Conservation (phyloP, 2,888 invertebrate genomes). For the Trichopria drosophilae region DNA sequence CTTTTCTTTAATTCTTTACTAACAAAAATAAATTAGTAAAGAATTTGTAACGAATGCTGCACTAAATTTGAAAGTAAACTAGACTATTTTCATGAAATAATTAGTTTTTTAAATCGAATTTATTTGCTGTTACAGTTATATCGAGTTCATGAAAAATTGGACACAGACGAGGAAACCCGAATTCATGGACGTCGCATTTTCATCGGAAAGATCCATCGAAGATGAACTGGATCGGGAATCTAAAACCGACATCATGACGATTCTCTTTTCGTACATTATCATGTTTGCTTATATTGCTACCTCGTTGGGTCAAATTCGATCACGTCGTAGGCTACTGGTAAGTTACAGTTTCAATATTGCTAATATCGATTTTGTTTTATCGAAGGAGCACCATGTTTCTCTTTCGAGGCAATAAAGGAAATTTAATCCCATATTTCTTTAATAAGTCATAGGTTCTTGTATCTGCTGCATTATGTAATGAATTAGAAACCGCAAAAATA, state of each 20-base stretch:
- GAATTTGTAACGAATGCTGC: background rate
- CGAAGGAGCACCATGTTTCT: too few relatives aligned
- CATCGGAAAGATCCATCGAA: conserved; percentile 90
- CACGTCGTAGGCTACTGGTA: conserved; percentile 66
- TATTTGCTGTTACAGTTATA: conserved; percentile 60
- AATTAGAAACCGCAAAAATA: too few relatives aligned
- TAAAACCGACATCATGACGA: conserved; percentile 87
- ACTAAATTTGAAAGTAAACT: too few relatives aligned
- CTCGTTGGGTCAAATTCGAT: conserved; percentile 84
- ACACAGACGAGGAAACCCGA: conserved; percentile 65
- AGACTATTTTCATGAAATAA: too few relatives aligned
- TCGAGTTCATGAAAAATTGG: conserved; percentile 81
- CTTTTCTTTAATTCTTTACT: too few relatives aligned
- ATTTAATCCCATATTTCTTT: too few relatives aligned
- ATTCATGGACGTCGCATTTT: conserved; percentile 82
- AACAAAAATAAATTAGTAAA: background rate
- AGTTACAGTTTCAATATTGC: too few relatives aligned
- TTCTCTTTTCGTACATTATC: conserved; percentile 90
- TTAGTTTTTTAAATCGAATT: background rate
- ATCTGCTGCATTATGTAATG: too few relatives aligned
- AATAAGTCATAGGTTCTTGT: too few relatives aligned
- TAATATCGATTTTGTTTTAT: too few relatives aligned
- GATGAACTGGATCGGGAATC: conserved; percentile 93
- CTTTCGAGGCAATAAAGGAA: too few relatives aligned
- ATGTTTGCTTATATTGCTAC: conserved; percentile 98